Evolutionary conservation across 2,888 invertebrate species (phyloP).

Genomic region (Leptinotarsa juncta): DNA sequence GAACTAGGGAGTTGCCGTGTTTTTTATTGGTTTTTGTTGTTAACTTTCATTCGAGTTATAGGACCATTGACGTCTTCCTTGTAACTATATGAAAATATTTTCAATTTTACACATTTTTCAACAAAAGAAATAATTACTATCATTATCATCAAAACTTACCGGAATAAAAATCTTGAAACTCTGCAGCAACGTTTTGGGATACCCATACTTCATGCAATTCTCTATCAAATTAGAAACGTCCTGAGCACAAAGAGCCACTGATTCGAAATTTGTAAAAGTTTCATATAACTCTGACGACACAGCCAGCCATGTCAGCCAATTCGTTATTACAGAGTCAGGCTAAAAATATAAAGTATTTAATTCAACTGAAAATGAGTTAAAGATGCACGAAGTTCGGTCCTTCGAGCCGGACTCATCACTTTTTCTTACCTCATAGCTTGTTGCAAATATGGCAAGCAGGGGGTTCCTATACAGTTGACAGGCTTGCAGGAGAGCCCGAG

Average conservation of each 20-base stretch:
- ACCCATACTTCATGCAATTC: conserved; percentile 69
- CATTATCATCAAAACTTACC: conserved; percentile 59
- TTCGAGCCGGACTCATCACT: neutral
- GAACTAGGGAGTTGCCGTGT: no score
- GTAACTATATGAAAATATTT: no score
- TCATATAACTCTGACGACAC: conserved; percentile 53
- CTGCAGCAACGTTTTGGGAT: conserved; percentile 72
- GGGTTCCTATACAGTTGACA: conserved; percentile 72
- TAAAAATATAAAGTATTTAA: conserved; percentile 55
- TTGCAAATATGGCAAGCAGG: conserved; percentile 74
- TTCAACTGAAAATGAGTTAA: no score
- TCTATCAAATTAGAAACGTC: conserved; percentile 65
- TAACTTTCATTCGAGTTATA: no score
- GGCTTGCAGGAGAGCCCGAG: conserved; percentile 72
- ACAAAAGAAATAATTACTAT: no score
- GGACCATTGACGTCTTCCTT: no score
- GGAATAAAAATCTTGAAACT: conserved; percentile 79
- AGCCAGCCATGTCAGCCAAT: conserved; percentile 73
- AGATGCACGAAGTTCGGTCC: no score
- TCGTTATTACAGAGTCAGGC: conserved; percentile 73
- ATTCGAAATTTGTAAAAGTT: conserved; percentile 49
- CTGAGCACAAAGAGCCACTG: conserved; percentile 47
- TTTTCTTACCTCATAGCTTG: conserved; percentile 75
- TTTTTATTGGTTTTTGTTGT: no score
- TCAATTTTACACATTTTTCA: no score